A percentile compares a stretch with the other conserved stretches of the same genome.
Evolutionary conservation across 2,113 vertebrate species (phyloP).

Genomic region (Sphaerodactylus townsendi): DNA sequence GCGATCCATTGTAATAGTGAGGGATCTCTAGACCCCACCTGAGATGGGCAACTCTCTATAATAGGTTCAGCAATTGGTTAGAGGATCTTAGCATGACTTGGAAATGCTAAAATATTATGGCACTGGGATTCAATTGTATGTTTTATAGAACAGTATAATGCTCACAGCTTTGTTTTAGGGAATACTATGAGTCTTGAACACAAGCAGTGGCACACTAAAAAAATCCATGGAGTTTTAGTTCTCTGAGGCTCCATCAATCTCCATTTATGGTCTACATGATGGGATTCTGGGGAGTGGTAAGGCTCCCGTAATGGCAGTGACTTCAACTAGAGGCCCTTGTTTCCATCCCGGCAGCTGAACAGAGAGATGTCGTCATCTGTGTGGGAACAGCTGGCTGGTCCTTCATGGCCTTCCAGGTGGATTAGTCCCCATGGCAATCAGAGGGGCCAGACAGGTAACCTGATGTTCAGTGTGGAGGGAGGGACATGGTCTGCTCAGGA

Average conservation of each 20-base stretch:
- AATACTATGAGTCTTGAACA: background rate
- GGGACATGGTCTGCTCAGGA: background rate
- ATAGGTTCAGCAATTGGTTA: background rate
- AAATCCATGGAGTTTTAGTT: background rate
- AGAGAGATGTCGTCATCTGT: background rate
- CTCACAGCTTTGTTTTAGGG: background rate
- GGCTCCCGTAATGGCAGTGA: background rate
- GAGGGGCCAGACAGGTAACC: background rate
- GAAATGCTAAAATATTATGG: background rate
- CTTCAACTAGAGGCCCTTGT: background rate
- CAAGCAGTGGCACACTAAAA: background rate
- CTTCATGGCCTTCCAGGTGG: constrained; percentile 25
- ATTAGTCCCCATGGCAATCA: constrained; percentile 38
- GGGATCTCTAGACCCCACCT: no score
- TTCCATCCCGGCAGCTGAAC: background rate
- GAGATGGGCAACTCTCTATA: no score
- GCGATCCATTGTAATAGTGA: no score
- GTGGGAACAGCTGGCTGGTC: constrained; percentile 27
- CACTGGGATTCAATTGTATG: background rate
- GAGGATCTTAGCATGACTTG: no score
- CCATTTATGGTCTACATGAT: background rate
- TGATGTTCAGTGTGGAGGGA: background rate
- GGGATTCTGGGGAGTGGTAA: background rate
- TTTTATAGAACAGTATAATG: background rate
- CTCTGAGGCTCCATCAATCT: background rate